A percentile compares a stretch with the other conserved stretches of the same genome.
Conservation (phyloP, 1,140 invertebrate species). For the Cepaea nemoralis region DNA sequence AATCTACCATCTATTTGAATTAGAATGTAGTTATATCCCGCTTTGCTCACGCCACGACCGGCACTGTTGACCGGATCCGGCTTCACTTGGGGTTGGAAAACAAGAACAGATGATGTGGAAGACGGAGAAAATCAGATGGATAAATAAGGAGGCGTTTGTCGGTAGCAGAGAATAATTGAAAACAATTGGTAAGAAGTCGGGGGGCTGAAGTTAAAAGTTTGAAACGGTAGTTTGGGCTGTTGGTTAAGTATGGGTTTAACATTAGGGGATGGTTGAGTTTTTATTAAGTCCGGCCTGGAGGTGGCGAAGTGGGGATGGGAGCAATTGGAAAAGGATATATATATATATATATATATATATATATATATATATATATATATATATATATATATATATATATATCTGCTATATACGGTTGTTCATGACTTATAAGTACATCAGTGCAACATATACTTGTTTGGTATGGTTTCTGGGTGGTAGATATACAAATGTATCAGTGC, state of each 20-base stretch:
- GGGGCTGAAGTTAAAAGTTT: neutral
- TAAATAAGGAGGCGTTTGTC: neutral
- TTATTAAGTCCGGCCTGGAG: neutral
- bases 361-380: neutral
- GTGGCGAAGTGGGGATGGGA: neutral
- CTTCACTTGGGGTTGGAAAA: neutral
- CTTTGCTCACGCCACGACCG: constrained; percentile 4
- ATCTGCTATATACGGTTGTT: neutral
- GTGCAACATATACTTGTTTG: no score
- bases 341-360: constrained; percentile 17
- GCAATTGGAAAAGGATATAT: neutral
- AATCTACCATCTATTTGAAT: constrained; percentile 43
- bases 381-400: neutral
- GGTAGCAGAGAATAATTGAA: neutral
- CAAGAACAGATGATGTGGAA: neutral
- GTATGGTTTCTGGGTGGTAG: no score
- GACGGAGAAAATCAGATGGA: neutral
- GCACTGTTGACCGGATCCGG: neutral
- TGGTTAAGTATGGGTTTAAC: no score
- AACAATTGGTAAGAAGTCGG: neutral
- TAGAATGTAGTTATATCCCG: constrained; percentile 40
- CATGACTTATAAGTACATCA: no score
- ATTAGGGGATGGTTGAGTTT: neutral
- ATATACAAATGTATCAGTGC: no score
- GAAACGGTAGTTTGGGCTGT: neutral